phyloP scores from a whole-genome alignment of 2,113 vertebrate species.

The Corythoichthys haematopterus region DNA sequence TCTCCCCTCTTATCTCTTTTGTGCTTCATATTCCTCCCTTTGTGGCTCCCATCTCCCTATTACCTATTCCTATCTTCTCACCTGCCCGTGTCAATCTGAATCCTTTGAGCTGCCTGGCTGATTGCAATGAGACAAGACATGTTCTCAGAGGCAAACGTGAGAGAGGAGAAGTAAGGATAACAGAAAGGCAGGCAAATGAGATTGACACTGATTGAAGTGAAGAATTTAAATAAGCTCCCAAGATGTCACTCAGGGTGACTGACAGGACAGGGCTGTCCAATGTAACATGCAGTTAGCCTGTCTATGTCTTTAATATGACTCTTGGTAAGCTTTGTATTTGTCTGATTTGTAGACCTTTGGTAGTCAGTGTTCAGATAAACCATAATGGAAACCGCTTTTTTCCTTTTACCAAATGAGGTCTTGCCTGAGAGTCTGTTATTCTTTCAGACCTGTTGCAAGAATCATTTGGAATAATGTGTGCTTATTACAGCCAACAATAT shows the following conservation, averaged over 20 bases:
- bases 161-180: constrained; percentile 12
- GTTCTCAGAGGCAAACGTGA: constrained; percentile 15
- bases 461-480: constrained; percentile 28
- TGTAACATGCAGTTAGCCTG: constrained; percentile 10
- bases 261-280: constrained; percentile 23
- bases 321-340: constrained; percentile 1
- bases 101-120: constrained; percentile 39
- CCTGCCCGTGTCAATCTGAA: constrained; percentile 24
- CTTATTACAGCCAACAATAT: constrained; percentile 39
- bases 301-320: constrained; percentile 3
- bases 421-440: constrained; percentile 7
- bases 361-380: constrained; percentile 40
- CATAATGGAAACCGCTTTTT: constrained; percentile 25
- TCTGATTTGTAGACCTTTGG: constrained; percentile 34
- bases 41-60: constrained; percentile 4
- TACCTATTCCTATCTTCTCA: constrained; percentile 29
- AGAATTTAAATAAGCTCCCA: constrained; percentile 24
- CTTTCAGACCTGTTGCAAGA: constrained; percentile 23
- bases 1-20: constrained; percentile 10
- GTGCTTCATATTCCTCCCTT: constrained; percentile 4
- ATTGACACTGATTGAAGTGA: constrained; percentile 27
- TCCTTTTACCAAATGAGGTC: constrained; percentile 1
- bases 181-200: constrained; percentile 22
- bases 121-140: constrained; percentile 34
- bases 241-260: constrained; percentile 33